phyloP scores from a whole-genome alignment of 92 coral and sea anemone species.

The Porites rus region DNA sequence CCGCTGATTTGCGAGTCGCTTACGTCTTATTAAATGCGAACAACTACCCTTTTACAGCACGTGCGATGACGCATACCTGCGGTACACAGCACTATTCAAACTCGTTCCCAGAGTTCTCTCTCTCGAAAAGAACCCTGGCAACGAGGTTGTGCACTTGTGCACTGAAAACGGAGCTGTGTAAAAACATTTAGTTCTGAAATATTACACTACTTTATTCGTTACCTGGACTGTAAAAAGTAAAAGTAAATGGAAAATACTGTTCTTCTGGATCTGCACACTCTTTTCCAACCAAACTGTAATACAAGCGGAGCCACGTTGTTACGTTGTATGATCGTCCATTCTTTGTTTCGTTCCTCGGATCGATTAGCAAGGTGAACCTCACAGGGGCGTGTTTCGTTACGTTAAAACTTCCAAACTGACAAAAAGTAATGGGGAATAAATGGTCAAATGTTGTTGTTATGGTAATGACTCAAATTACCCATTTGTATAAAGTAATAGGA shows the following conservation, averaged over 20 bases:
- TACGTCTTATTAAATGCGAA: too few species aligned
- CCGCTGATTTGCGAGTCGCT: too few species aligned
- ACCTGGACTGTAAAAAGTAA: slow-evolving; percentile 6
- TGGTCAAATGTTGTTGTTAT: neutral
- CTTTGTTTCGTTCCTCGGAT: neutral
- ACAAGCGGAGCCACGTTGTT: neutral
- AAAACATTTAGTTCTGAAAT: neutral
- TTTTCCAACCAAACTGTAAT: neutral
- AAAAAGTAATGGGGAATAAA: neutral
- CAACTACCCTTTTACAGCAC: too few species aligned
- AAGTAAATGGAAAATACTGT: neutral
- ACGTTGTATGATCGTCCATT: neutral
- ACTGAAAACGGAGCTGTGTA: neutral
- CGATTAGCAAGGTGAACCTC: neutral
- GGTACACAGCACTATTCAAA: too few species aligned
- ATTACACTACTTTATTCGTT: neutral
- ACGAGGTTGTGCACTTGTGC: neutral
- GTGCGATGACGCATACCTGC: too few species aligned
- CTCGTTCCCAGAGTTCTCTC: too few species aligned
- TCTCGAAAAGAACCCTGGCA: too few species aligned
- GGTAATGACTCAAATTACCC: too few species aligned
- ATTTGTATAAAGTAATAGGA: too few species aligned
- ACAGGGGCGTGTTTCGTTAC: neutral
- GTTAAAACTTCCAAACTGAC: neutral
- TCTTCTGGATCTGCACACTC: neutral